phyloP scores from a whole-genome alignment of 2,113 vertebrate genomes.

The Pithys albifrons region DNA sequence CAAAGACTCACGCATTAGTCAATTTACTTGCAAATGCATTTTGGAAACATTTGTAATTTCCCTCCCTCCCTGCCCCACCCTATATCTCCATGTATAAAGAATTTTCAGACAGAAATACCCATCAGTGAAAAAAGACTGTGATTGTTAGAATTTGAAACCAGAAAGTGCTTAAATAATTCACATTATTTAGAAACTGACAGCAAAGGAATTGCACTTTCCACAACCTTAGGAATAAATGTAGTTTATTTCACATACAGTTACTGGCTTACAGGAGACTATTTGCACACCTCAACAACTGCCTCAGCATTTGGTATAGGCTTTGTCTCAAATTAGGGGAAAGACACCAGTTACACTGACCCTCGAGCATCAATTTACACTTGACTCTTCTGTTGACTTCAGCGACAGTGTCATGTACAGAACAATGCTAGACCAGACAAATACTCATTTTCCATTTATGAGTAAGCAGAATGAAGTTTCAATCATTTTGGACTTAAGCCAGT shows the following conservation, averaged over 20 bases:
- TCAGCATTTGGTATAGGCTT: background rate
- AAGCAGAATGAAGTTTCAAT: constrained; percentile 16
- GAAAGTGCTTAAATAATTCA: background rate
- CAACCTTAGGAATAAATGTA: background rate
- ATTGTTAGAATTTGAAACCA: background rate
- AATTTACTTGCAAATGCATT: constrained; percentile 9
- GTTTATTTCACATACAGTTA: background rate
- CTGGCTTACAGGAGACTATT: background rate
- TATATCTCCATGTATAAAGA: background rate
- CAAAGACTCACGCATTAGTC: background rate
- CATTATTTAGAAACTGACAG: background rate
- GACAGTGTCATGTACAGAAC: background rate
- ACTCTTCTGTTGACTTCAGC: background rate
- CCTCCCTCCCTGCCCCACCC: background rate
- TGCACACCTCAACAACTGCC: background rate
- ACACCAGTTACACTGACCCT: background rate
- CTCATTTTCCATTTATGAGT: constrained; percentile 5
- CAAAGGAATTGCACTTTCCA: background rate
- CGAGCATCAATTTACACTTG: background rate
- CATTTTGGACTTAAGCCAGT: background rate
- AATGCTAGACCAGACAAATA: background rate
- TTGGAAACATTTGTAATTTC: background rate
- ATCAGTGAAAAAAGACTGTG: background rate
- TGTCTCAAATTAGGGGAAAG: background rate
- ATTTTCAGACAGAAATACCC: background rate